These are phyloP conservation scores for Pachydiplax longipennis DNA, from an alignment of 2,888 invertebrate genomes.

Conservation along the genomic window DNA sequence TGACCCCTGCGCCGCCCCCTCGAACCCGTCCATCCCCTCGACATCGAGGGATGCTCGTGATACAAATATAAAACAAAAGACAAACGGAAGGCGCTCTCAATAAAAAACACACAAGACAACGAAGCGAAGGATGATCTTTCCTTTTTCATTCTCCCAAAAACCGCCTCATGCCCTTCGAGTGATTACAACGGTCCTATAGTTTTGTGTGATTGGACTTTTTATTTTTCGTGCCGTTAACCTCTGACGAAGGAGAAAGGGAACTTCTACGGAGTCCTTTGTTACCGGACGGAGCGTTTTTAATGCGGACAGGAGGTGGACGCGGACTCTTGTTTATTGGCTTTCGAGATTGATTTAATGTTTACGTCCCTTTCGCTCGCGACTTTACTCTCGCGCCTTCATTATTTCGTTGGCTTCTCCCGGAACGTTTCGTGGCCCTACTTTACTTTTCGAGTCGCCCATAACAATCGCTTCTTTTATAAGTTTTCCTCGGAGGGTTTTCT, in stretches of 20 bases:
- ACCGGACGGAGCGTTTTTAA: neutral
- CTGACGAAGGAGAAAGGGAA: neutral
- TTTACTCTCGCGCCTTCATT: neutral
- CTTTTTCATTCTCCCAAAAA: neutral
- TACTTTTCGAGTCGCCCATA: neutral
- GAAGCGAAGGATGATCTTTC: neutral
- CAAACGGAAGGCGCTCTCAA: neutral
- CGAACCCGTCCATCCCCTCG: neutral
- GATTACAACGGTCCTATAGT: neutral
- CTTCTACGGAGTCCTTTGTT: neutral
- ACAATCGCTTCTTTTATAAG: neutral
- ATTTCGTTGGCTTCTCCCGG: neutral
- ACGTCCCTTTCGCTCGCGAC: neutral
- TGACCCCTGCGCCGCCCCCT: neutral
- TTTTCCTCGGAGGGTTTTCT: neutral
- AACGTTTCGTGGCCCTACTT: neutral
- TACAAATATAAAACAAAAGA: neutral
- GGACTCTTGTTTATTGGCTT: neutral
- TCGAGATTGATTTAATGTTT: neutral
- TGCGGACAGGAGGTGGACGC: neutral
- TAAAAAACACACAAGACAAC: neutral
- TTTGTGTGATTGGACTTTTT: neutral
- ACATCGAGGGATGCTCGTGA: neutral
- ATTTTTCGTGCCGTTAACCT: neutral
- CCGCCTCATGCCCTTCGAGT: neutral